A percentile compares a stretch with the other conserved stretches of the same genome.
phyloP scores from a whole-genome alignment of 2,888 invertebrate genomes.

The Hofmannophila pseudospretella region DNA sequence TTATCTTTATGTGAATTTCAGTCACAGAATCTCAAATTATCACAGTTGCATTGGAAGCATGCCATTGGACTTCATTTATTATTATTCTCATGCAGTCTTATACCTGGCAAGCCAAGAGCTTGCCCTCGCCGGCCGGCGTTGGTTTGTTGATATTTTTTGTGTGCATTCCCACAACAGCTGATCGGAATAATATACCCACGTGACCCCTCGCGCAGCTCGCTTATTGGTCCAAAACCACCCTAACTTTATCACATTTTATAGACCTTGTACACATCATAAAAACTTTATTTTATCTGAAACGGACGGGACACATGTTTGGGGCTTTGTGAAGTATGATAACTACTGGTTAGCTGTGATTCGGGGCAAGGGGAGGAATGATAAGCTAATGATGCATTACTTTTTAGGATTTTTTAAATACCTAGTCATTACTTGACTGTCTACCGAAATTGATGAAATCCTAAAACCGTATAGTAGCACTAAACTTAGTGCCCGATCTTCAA shows the following conservation, averaged over 20 bases:
- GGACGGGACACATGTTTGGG: too few relatives aligned
- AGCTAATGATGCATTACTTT: too few relatives aligned
- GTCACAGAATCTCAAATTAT: constrained; percentile 3
- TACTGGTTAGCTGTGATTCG: too few relatives aligned
- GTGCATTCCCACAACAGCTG: constrained; percentile 64
- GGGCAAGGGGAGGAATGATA: too few relatives aligned
- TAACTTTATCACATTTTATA: constrained; percentile 21
- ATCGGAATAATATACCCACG: constrained; percentile 52
- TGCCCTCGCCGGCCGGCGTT: constrained; percentile 11
- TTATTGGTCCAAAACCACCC: constrained; percentile 41
- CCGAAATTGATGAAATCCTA: too few relatives aligned
- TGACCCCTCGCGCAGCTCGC: constrained; percentile 21
- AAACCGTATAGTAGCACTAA: too few relatives aligned
- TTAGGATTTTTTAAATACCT: too few relatives aligned
- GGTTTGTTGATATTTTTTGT: constrained; percentile 61
- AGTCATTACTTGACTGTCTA: too few relatives aligned
- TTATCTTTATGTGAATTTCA: too few relatives aligned
- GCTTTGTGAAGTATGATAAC: too few relatives aligned
- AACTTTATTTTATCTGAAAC: too few relatives aligned
- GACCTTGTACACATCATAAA: not conserved
- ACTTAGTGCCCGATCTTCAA: too few relatives aligned
- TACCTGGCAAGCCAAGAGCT: constrained; percentile 34
- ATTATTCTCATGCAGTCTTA: constrained; percentile 24
- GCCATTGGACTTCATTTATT: constrained; percentile 23
- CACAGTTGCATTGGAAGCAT: constrained; percentile 3